Evolutionary conservation across 2,113 vertebrate genomes (phyloP).

Genomic region (Columba janthina): DNA sequence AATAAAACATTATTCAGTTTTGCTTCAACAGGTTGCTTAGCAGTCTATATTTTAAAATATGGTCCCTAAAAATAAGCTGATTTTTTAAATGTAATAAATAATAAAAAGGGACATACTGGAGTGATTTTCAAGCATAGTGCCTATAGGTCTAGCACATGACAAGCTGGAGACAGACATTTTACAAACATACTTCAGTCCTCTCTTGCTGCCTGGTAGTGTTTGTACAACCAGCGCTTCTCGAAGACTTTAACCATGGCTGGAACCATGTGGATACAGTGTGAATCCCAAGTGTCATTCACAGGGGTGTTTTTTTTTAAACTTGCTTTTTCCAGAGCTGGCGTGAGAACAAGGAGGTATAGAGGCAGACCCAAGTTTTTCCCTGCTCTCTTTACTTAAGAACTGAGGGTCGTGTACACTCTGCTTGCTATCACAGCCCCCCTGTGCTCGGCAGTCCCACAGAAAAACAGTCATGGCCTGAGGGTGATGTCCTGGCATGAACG

Average conservation of each 20-base stretch:
- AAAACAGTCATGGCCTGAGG: background rate
- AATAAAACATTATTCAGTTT: background rate
- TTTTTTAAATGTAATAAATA: background rate
- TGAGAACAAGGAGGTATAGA: background rate
- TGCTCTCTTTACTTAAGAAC: background rate
- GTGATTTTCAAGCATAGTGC: background rate
- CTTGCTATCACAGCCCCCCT: background rate
- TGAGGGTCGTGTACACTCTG: background rate
- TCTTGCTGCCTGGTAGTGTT: background rate
- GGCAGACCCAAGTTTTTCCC: background rate
- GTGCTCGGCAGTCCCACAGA: background rate
- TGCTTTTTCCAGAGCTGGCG: background rate
- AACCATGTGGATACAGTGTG: background rate
- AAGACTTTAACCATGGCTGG: background rate
- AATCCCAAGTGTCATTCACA: background rate
- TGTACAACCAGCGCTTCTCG: background rate
- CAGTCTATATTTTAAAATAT: background rate
- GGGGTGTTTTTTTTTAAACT: background rate
- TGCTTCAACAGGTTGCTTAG: background rate
- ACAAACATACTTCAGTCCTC: background rate
- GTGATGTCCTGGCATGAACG: background rate
- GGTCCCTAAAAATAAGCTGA: background rate
- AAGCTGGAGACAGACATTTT: background rate
- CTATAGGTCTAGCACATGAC: background rate
- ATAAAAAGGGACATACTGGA: background rate